Evolutionary conservation across 2,113 vertebrate genomes (phyloP), one percentile per base, ranked within the genome.

Genomic region (Scalopus aquaticus): DNA sequence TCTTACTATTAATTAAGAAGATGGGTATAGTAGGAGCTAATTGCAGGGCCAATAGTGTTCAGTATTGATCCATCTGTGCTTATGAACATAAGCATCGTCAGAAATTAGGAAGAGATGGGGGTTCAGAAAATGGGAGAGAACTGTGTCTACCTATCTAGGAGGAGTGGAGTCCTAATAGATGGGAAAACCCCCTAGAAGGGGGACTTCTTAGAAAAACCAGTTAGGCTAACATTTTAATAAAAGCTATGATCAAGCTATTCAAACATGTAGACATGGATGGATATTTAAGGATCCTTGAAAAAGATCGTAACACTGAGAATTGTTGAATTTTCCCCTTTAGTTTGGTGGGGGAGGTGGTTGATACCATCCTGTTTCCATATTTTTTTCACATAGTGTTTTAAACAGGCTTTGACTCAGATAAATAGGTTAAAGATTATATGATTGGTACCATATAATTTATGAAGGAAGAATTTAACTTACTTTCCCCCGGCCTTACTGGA

Each of bases 391-490:
- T 95, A 97, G 94, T 94, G 97, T 95, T 98, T 97, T 98, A 96
- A 89, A 96, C 93, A 97, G 97, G 90, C 97, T 95, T 97, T 97
- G 97, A 98, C 95, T 98, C 96, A 98, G 98, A 98, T 98, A 95
- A 98, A 96, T 98, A 98, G 96, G 97, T 98, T 98, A 91, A 95
- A 95, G 91, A 96, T 92, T 84, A 92, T 93, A 39, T 81, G 97
- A 92, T 97, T 98, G 97, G 77, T 96, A 79, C 44, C 56, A 2
- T 65, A 20, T 73, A 73, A 56, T 46, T 32, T 65, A 39, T 90
- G 95, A 90, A 91, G 92, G 84, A 76, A 95, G 95, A 93, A 94
- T 96, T 98, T 96, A 88, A 28, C 44, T 79, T 96, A 95, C 76
- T 88, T 98, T 97, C 96, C 89, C 91, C 96, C 86, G 96, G 89